phyloP scores from a whole-genome alignment of 2,888 invertebrate genomes.

The Dolichopus griseipennis region DNA sequence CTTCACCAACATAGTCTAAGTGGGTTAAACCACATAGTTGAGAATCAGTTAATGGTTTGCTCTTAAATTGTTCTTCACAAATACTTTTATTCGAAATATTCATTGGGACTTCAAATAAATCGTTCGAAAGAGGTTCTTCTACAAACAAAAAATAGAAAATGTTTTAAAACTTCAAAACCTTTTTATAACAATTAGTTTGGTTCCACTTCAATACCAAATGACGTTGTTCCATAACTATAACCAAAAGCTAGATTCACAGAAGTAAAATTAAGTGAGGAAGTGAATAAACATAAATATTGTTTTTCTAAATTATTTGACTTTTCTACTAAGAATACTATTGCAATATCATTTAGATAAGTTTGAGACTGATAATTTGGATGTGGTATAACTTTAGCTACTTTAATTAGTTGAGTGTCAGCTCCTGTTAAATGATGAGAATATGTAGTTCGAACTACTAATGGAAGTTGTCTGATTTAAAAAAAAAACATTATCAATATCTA shows the following conservation, averaged over 20 bases:
- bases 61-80: neutral
- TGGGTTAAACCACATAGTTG: neutral
- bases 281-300: neutral
- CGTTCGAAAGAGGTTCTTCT: neutral
- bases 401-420: constrained; percentile 12
- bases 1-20: neutral
- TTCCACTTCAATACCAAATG: neutral
- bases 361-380: constrained; percentile 19
- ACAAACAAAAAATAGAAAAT: neutral
- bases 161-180: too few species aligned
- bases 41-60: neutral
- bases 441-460: constrained; percentile 18
- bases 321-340: constrained; percentile 7
- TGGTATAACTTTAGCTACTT: constrained; percentile 16
- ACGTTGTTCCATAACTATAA: neutral
- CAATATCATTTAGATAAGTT: constrained; percentile 12
- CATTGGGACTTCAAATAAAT: neutral
- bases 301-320: neutral
- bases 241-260: neutral
- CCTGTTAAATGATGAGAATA: constrained; percentile 17
- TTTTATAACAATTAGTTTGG: too few species aligned
- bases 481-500: neutral
- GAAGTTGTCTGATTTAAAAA: constrained; percentile 19
- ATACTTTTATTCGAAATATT: neutral
- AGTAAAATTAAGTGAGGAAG: neutral